Base-by-base conservation (phyloP, 2,113 vertebrate species). In the Herpailurus yagouaroundi region DNA sequence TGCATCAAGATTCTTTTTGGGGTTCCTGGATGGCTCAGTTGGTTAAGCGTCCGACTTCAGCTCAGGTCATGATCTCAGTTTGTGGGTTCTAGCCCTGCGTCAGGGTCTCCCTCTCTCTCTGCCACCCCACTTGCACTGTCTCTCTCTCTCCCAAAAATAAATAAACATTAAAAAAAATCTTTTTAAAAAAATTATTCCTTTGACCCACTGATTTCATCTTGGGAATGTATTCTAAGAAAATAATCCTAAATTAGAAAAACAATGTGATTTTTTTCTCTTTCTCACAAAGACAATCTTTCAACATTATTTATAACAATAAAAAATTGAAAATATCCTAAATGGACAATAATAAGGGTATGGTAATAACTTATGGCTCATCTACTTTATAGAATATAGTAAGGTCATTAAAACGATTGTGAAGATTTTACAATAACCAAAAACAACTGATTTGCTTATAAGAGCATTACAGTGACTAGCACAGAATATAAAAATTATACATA, bases 241-340 rank as follows among this genome's bases (percentile, higher is more conserved):
- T 33, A 57, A 84, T 64, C 50, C 38, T 79, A 95, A 93, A 71
- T 71, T 71, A 48, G 45, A 57, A 84, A 45, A 76, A 73, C 76
- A 52, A 77, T 18, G 21, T 81, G 41, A 7, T 50, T 86, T 89
- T 60, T 89, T 63, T 21, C 60, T 23, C 38, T 94, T 93, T 86
- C 41, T 45, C n/a, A 83, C n/a, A 71, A 87, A 89, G 68, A 90
- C 57, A 89, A 79, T 68, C 71, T 63, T 66, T 92, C 68, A 83
- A 97, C 33, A 87, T 90, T 86, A 63, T 81, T 86, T 89, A 64
- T 83, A 77, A 38, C 60, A 81, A 84, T 63, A 83, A 93, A 89
- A 96, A 36, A 55, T 79, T 38, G 9, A 90, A 96, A 95, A 87
- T 84, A 96, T 90, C 23, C 25, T 73, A 71, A 81, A 89, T 88